Percentiles rank a stretch among this genome's conserved stretches.
Evolutionary conservation across 2,797 vertebrate genomes (phyloP).

Genomic region (Protonibea diacanthus): DNA sequence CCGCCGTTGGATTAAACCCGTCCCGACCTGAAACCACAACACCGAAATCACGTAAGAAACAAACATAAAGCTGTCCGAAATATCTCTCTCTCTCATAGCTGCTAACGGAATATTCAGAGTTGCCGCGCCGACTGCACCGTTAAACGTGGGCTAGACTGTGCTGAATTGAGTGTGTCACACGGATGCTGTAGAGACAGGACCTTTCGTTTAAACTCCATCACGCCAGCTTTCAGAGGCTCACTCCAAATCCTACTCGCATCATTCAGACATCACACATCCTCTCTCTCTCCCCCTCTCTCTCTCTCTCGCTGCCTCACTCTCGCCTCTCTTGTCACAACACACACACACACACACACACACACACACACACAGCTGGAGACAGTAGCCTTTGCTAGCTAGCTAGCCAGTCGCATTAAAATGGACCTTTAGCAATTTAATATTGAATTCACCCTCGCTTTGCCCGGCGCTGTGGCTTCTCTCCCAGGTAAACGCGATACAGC

Average conservation of each 20-base stretch:
- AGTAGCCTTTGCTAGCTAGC: constrained; percentile 68
- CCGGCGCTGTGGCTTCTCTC: not conserved
- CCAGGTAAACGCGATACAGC: not conserved
- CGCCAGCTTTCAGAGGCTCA: constrained; percentile 39
- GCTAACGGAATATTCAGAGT: constrained; percentile 11
- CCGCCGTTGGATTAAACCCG: constrained; percentile 76
- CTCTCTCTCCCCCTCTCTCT: too few relatives aligned
- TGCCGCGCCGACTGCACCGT: not conserved
- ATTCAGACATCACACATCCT: constrained; percentile 55
- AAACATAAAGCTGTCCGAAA: constrained; percentile 8
- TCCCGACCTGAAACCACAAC: constrained; percentile 33
- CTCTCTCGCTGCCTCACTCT: constrained; percentile 14
- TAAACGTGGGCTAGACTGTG: not conserved
- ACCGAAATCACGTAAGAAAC: constrained; percentile 76
- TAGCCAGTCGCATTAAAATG: constrained; percentile 51
- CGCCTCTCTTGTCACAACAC: constrained; percentile 8
- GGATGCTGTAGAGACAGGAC: constrained; percentile 30
- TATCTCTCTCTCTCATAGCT: constrained; percentile 7
- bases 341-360: constrained; percentile 59
- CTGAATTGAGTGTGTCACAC: not conserved
- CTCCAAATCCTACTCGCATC: constrained; percentile 66
- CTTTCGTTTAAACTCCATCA: constrained; percentile 59
- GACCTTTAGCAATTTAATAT: constrained; percentile 16
- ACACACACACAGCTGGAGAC: constrained; percentile 70
- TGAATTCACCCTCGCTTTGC: not conserved